Evolutionary conservation across 2,888 invertebrate genomes (phyloP).

Genomic region (Drosophila antonietae): DNA sequence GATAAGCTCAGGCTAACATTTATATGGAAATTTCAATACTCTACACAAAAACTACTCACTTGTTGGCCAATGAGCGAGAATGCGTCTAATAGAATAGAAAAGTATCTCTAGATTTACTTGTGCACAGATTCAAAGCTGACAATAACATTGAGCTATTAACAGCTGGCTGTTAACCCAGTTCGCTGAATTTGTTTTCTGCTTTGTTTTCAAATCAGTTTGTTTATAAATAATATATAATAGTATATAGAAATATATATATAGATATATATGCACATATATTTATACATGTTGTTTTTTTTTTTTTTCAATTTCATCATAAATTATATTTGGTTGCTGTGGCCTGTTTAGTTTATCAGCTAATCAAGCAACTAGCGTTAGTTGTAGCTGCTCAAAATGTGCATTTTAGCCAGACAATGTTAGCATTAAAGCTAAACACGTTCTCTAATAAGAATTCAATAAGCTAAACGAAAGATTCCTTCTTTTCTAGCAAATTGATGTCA

Average conservation of each 20-base stretch:
- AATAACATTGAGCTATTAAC: slow-evolving; percentile 49
- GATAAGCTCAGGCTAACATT: too few species aligned
- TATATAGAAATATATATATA: background rate
- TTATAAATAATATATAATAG: slow-evolving; percentile 6
- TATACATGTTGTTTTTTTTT: background rate
- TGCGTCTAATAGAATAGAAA: background rate
- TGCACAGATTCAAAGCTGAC: slow-evolving; percentile 3
- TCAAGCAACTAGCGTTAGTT: background rate
- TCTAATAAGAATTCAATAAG: background rate
- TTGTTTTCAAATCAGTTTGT: background rate
- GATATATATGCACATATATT: background rate
- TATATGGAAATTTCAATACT: background rate
- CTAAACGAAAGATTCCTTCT: background rate
- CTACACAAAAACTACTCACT: background rate
- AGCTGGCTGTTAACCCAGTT: slow-evolving; percentile 42
- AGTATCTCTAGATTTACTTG: slow-evolving; percentile 25
- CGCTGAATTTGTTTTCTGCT: background rate
- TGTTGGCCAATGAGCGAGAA: fast-evolving
- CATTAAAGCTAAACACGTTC: slow-evolving; percentile 2
- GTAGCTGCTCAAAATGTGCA: too few species aligned
- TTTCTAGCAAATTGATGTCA: slow-evolving; percentile 19
- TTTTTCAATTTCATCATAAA: background rate
- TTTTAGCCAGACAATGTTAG: background rate
- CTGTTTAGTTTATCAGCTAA: background rate
- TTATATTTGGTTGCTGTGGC: background rate